These are phyloP conservation scores for Vanacampus margaritifer DNA, from an alignment of 2,113 vertebrate species.

Conservation along the genomic window DNA sequence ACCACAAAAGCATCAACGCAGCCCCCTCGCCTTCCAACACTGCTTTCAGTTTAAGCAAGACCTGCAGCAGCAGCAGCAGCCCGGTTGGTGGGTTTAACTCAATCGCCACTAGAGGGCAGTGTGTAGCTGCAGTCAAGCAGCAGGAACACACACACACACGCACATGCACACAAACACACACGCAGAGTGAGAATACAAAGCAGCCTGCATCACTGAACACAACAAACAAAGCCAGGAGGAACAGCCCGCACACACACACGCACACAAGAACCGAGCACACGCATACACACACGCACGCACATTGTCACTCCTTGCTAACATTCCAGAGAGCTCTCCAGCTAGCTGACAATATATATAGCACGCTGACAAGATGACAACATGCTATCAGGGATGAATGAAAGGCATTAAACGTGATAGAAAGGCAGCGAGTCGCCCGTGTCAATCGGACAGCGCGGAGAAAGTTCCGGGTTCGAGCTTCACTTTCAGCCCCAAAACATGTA, in stretches of 20 bases:
- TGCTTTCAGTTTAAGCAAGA: conserved; percentile 65
- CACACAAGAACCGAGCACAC: conserved; percentile 21
- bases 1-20: conserved; percentile 70
- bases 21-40: conserved; percentile 46
- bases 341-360: conserved; percentile 53
- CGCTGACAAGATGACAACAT: conserved; percentile 47
- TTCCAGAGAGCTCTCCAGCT: conserved; percentile 63
- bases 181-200: conserved; percentile 56
- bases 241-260: conserved; percentile 42
- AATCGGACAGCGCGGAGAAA: neutral
- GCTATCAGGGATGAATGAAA: conserved; percentile 41
- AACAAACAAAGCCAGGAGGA: conserved; percentile 71
- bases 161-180: conserved; percentile 20
- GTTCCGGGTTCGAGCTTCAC: neutral
- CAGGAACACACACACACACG: conserved; percentile 36
- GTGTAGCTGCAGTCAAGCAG: conserved; percentile 55
- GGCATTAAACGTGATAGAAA: conserved; percentile 45
- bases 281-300: conserved; percentile 25
- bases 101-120: conserved; percentile 72
- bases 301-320: conserved; percentile 67
- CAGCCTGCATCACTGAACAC: conserved; percentile 69
- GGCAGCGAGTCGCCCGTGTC: conserved; percentile 33
- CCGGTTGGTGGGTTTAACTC: conserved; percentile 39
- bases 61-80: conserved; percentile 28
- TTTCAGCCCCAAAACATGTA: neutral